A percentile compares a stretch with the other conserved stretches of the same genome.
Evolutionary conservation across 2,113 vertebrate genomes (phyloP).

Genomic region (Ploceus nigricollis): DNA sequence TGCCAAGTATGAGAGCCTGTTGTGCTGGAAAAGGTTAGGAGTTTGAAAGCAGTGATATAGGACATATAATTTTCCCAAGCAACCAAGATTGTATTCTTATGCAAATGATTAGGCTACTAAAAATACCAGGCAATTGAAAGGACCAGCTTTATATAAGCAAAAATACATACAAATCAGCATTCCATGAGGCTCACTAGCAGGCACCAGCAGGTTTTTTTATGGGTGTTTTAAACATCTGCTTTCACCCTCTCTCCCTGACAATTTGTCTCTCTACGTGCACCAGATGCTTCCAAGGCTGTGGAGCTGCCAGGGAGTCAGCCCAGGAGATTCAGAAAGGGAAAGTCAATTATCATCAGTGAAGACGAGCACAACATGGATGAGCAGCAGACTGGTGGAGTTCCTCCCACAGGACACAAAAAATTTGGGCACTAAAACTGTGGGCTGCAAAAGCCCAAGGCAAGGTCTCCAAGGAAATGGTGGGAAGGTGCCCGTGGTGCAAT

Average conservation of each 20-base stretch:
- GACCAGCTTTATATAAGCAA: neutral
- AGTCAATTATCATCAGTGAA: neutral
- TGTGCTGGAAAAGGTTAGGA: neutral
- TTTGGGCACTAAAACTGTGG: neutral
- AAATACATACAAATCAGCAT: neutral
- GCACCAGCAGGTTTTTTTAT: neutral
- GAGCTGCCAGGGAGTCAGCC: neutral
- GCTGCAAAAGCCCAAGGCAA: neutral
- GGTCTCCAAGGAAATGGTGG: neutral
- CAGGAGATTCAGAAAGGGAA: neutral
- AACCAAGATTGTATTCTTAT: neutral
- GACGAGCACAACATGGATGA: neutral
- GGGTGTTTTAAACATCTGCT: neutral
- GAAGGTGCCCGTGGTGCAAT: fast-evolving
- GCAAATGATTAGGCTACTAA: neutral
- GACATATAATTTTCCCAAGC: neutral
- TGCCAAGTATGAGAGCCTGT: neutral
- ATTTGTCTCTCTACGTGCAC: neutral
- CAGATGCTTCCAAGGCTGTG: neutral
- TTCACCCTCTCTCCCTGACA: neutral
- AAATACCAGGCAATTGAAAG: neutral
- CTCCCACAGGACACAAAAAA: neutral
- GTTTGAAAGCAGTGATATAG: neutral
- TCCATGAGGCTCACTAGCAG: neutral
- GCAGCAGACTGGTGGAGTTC: neutral